Percentiles rank a stretch among this genome's conserved stretches.
Evolutionary conservation across 2,113 vertebrate genomes (phyloP).

Genomic region (Aptenodytes patagonicus): DNA sequence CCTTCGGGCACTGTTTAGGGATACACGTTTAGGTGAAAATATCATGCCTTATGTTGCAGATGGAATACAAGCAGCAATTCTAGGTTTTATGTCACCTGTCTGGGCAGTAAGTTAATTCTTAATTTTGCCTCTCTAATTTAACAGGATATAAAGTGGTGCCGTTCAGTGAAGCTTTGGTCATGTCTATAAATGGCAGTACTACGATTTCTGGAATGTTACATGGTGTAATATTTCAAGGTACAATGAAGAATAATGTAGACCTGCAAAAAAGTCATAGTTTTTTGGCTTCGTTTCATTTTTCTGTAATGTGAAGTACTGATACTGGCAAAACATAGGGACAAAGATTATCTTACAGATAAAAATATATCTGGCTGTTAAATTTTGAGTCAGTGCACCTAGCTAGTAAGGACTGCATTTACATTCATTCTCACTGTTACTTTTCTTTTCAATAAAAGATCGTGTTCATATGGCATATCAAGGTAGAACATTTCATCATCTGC

Average conservation of each 20-base stretch:
- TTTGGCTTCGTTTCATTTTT: not conserved
- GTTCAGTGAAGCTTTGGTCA: not conserved
- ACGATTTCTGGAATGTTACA: not conserved
- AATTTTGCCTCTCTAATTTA: not conserved
- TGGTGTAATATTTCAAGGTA: not conserved
- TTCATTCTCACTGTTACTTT: not conserved
- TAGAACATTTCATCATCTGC: not conserved
- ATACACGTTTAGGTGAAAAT: constrained; percentile 92
- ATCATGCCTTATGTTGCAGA: constrained; percentile 91
- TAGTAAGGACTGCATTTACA: not conserved
- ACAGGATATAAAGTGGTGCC: not conserved
- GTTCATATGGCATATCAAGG: not conserved
- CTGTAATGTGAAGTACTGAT: not conserved
- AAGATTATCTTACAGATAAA: not conserved
- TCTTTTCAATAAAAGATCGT: not conserved
- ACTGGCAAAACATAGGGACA: not conserved
- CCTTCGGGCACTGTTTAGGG: constrained; percentile 90
- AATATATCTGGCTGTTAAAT: not conserved
- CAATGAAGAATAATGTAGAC: not conserved
- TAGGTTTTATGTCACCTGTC: constrained; percentile 91
- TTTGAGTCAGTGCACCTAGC: not conserved
- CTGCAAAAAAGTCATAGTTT: not conserved
- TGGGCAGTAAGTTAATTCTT: constrained; percentile 90
- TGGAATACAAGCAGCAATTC: constrained; percentile 87
- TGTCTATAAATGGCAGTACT: not conserved